Evolutionary conservation across 1,140 invertebrate genomes (phyloP).

Genomic region (Saccostrea echinata): DNA sequence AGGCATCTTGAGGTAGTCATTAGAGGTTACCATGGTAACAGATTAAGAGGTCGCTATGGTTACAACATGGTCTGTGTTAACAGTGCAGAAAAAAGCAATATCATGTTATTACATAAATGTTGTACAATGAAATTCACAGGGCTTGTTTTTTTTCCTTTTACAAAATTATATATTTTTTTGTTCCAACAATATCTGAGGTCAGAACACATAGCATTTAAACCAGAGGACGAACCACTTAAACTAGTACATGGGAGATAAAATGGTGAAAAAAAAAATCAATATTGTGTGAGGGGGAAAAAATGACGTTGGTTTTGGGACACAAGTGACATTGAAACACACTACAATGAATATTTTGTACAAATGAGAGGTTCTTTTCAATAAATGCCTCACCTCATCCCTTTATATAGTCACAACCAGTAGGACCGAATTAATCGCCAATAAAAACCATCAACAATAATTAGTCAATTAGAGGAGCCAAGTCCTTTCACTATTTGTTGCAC

Average conservation of each 20-base stretch:
- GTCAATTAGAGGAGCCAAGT: no score
- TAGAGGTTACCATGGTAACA: slow-evolving; percentile 26
- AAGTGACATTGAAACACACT: background rate
- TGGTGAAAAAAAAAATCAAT: background rate
- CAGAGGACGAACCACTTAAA: background rate
- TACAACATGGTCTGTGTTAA: slow-evolving; percentile 19
- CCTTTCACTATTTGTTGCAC: no score
- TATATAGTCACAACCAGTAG: no score
- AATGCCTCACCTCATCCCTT: no score
- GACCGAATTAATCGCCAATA: no score
- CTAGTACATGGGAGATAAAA: background rate
- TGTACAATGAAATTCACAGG: slow-evolving; percentile 11
- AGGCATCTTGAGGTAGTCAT: slow-evolving; percentile 32
- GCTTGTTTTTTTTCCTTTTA: background rate
- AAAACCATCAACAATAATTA: no score
- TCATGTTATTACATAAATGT: background rate
- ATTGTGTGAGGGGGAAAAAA: no score
- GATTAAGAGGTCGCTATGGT: background rate
- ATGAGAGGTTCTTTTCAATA: background rate
- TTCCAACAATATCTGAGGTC: slow-evolving; percentile 12
- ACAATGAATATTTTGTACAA: background rate
- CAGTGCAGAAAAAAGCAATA: slow-evolving; percentile 16
- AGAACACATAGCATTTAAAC: slow-evolving; percentile 7
- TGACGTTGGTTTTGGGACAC: background rate
- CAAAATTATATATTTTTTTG: background rate